Evolutionary conservation across 2,797 vertebrate species (phyloP).

Genomic region (Tadarida brasiliensis): DNA sequence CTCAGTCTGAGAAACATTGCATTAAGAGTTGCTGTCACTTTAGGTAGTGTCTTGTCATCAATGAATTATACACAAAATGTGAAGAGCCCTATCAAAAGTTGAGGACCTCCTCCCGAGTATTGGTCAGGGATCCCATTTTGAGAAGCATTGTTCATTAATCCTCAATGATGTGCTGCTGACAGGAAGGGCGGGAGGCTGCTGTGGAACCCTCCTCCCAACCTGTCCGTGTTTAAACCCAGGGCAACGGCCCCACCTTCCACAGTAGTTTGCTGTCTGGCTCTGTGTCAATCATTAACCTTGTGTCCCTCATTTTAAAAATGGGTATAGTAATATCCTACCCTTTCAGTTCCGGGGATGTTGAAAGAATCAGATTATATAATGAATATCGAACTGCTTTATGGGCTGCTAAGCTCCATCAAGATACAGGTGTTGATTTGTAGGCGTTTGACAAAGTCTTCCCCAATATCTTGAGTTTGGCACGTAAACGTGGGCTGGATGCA

Average conservation of each 20-base stretch:
- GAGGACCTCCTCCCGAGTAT: background rate
- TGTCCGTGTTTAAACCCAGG: background rate
- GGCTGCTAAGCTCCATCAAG: background rate
- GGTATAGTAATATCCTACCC: too few relatives aligned
- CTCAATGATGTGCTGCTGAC: accelerated
- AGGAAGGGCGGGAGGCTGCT: background rate
- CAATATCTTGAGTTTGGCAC: background rate
- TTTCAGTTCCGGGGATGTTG: background rate
- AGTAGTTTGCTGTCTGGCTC: background rate
- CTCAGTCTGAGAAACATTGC: background rate
- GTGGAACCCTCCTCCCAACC: background rate
- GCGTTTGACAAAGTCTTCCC: background rate
- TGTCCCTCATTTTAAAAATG: background rate
- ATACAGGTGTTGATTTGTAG: background rate
- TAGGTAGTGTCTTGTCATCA: background rate
- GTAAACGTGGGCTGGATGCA: background rate
- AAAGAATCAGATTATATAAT: background rate
- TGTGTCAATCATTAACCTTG: background rate
- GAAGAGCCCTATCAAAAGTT: background rate
- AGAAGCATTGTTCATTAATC: background rate
- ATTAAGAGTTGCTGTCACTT: background rate
- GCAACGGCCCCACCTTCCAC: too few relatives aligned
- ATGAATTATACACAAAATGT: background rate
- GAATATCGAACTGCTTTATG: background rate
- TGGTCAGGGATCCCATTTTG: background rate